Conservation (phyloP, 2,888 invertebrate genomes). For the Mythimna loreyi region DNA sequence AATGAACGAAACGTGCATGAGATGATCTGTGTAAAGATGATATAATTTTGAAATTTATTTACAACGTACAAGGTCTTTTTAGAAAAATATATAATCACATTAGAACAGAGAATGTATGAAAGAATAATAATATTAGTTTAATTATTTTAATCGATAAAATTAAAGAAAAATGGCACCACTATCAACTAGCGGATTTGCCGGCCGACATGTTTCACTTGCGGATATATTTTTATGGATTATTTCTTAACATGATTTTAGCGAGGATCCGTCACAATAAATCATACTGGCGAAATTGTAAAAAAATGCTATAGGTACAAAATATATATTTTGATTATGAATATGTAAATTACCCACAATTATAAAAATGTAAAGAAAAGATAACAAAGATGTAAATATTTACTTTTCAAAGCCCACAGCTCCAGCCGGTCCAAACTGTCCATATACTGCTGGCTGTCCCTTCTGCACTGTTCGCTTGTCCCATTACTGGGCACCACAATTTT, state of each 20-base stretch:
- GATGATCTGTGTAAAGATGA: too few species aligned
- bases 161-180: conserved; percentile 16
- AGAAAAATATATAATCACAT: neutral
- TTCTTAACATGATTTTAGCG: conserved; percentile 1
- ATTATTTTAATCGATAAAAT: neutral
- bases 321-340: neutral
- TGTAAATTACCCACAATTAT: neutral
- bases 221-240: conserved; percentile 30
- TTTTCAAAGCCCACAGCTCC: conserved; percentile 90
- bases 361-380: neutral
- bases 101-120: neutral
- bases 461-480: conserved; percentile 86
- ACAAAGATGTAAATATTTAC: conserved; percentile 76
- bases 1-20: too few species aligned
- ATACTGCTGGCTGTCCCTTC: conserved; percentile 82
- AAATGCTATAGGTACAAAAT: neutral
- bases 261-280: neutral
- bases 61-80: neutral
- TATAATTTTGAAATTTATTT: too few species aligned
- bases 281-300: neutral
- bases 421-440: conserved; percentile 81
- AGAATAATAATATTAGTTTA: neutral
- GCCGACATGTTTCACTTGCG: conserved; percentile 18
- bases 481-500: conserved; percentile 85
- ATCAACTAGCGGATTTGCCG: conserved; percentile 11